Conservation (phyloP, 2,113 vertebrate species). For the Chamaetylas fuelleborni region DNA sequence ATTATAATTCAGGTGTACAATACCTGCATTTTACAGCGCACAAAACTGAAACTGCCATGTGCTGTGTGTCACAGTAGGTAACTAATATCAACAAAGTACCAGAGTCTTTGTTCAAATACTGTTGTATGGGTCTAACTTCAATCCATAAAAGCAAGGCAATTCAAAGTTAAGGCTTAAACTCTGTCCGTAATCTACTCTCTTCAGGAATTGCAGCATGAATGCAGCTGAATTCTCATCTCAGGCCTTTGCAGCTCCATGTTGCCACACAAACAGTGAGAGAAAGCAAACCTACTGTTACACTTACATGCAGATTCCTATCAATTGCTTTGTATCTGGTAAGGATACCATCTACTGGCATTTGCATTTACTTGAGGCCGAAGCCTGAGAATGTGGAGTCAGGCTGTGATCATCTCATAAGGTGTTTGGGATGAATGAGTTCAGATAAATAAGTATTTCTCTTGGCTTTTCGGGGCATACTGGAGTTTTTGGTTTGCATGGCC, state of each 20-base stretch:
- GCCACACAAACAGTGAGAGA: not conserved
- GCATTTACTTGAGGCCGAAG: not conserved
- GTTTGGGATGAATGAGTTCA: not conserved
- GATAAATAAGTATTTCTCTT: not conserved
- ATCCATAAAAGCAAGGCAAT: slow-evolving; percentile 50
- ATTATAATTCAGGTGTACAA: slow-evolving; percentile 80
- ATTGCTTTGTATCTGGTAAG: not conserved
- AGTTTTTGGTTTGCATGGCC: not conserved
- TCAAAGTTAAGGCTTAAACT: slow-evolving; percentile 36
- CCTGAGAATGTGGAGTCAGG: not conserved
- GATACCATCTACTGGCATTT: not conserved
- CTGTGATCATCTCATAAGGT: not conserved
- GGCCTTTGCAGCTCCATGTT: not conserved
- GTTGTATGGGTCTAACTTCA: slow-evolving; percentile 38
- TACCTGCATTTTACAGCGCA: slow-evolving; percentile 67
- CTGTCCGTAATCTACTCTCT: not conserved
- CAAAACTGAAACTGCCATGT: slow-evolving; percentile 63
- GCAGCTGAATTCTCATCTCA: slow-evolving; percentile 20
- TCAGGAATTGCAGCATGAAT: slow-evolving; percentile 2
- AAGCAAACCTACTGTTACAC: not conserved
- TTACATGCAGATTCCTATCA: not conserved
- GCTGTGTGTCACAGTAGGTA: slow-evolving; percentile 72
- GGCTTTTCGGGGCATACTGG: not conserved
- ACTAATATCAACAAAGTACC: slow-evolving; percentile 69
- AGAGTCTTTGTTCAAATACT: slow-evolving; percentile 53